Base-by-base conservation (phyloP, 2,113 vertebrate genomes). In the Loxodonta africana region DNA sequence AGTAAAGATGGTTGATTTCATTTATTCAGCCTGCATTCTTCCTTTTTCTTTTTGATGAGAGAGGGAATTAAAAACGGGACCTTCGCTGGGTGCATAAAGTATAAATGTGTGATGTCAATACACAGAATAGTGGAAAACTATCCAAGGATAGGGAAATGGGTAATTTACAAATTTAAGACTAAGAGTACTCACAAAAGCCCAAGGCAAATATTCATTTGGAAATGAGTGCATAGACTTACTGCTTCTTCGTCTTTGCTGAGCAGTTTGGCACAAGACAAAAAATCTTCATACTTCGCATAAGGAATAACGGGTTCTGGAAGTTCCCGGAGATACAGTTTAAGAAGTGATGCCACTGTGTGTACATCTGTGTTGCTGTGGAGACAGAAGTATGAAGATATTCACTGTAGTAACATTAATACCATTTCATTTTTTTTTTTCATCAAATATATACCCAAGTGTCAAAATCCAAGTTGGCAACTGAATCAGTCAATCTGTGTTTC, bases 281-380 rank as follows among this genome's bases (percentile, higher is more conserved):
- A 99, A 87, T 99, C 99, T 23, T 99, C 99, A 0, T 99, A 99
- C 94, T 99, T 99, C 83, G 99, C 98, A 0, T 99, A 99, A 0
- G 99, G 99, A 97, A 99, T 98, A 26, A 99, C 99, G 0, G 99
- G 99, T 92, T 99, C 99, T 0, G 99, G 99, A 48, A 99, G 99
- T 53, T 99, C 99, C 96, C 99, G 98, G 41, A 99, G 99, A 96
- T 99, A 99, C 80, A 99, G 98, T 98, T 99, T 99, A 80, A 99
- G 99, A 60, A 99, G 99, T 0, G 99, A 99, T 0, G 99, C 99
- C 51, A 99, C 99, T 0, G 99, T 99, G 95, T 99, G 99, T 51
- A 99, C 99, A 15, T 99, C 99, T 3, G 99, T 99, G 97, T 98
- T 99, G 98, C 99, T 99, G 98, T 62, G 41, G 90, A 95, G 94